Percentiles rank a stretch among this genome's conserved stretches.
Evolutionary conservation across 1,140 invertebrate genomes (phyloP).

Genomic region (Gonioctena quinquepunctata): DNA sequence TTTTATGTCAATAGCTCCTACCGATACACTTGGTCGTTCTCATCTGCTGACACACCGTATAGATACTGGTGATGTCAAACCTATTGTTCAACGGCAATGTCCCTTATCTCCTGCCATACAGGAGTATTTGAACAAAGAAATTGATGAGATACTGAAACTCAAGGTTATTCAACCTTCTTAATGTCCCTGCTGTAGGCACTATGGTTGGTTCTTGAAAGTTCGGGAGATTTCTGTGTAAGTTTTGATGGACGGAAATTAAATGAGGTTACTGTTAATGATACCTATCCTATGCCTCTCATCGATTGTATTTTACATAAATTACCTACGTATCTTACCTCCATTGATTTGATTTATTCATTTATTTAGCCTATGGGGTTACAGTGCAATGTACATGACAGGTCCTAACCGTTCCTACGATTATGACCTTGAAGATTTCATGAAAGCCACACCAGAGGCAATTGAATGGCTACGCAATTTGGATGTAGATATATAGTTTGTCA

Average conservation of each 20-base stretch:
- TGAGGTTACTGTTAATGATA: constrained; percentile 33
- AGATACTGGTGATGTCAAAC: constrained; percentile 11
- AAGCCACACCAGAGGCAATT: too few species aligned
- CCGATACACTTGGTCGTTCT: background rate
- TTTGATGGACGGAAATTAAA: constrained; percentile 45
- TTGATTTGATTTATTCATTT: constrained; percentile 32
- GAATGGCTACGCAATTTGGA: too few species aligned
- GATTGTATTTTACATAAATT: constrained; percentile 40
- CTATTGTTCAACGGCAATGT: constrained; percentile 7
- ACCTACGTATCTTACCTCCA: constrained; percentile 29
- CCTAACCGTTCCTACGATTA: too few species aligned
- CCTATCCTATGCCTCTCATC: constrained; percentile 29
- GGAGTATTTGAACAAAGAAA: constrained; percentile 6
- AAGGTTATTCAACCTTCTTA: constrained; percentile 5
- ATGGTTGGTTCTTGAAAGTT: constrained; percentile 17
- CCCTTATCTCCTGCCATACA: constrained; percentile 1
- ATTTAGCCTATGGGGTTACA: too few species aligned
- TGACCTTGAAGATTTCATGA: too few species aligned
- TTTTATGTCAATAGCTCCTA: constrained; percentile 1
- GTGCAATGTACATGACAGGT: too few species aligned
- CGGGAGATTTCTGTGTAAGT: constrained; percentile 37
- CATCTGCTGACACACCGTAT: constrained; percentile 3
- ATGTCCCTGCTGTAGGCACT: background rate
- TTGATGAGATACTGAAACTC: background rate
- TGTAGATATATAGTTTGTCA: too few species aligned